phyloP scores from a whole-genome alignment of 2,888 invertebrate genomes.

The Linnaemya tessellans region DNA sequence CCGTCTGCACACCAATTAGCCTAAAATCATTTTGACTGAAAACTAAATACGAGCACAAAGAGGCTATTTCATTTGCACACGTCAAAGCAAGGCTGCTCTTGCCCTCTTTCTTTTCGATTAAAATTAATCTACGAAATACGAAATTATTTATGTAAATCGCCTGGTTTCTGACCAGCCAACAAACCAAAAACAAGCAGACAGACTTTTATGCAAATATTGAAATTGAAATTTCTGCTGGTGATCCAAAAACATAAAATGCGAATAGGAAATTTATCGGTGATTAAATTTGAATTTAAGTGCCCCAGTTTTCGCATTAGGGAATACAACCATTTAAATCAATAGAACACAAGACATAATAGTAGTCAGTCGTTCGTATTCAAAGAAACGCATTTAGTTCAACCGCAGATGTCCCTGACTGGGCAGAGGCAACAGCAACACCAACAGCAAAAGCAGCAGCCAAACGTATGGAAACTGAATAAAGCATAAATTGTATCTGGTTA shows the following conservation, averaged over 20 bases:
- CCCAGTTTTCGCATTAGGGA: constrained; percentile 61
- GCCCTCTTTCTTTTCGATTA: too few species aligned
- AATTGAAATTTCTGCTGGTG: constrained; percentile 32
- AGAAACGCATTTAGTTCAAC: neutral
- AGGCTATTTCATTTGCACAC: too few species aligned
- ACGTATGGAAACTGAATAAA: constrained; percentile 28
- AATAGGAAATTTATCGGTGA: constrained; percentile 43
- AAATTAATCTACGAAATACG: neutral
- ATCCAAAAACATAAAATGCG: constrained; percentile 26
- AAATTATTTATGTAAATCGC: neutral
- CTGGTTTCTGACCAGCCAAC: neutral
- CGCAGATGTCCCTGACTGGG: constrained; percentile 1
- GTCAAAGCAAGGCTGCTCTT: too few species aligned
- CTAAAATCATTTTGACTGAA: too few species aligned
- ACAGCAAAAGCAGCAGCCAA: neutral
- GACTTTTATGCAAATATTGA: constrained; percentile 47
- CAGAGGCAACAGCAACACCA: constrained; percentile 3
- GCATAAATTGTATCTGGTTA: constrained; percentile 71
- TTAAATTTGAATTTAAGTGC: constrained; percentile 57
- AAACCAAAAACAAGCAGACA: neutral
- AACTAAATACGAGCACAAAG: too few species aligned
- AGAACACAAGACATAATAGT: constrained; percentile 6
- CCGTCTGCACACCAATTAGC: too few species aligned
- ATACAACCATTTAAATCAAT: constrained; percentile 37
- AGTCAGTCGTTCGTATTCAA: neutral